phyloP scores from a whole-genome alignment of 2,888 invertebrate species.

The Caenorhabditis doughertyi region DNA sequence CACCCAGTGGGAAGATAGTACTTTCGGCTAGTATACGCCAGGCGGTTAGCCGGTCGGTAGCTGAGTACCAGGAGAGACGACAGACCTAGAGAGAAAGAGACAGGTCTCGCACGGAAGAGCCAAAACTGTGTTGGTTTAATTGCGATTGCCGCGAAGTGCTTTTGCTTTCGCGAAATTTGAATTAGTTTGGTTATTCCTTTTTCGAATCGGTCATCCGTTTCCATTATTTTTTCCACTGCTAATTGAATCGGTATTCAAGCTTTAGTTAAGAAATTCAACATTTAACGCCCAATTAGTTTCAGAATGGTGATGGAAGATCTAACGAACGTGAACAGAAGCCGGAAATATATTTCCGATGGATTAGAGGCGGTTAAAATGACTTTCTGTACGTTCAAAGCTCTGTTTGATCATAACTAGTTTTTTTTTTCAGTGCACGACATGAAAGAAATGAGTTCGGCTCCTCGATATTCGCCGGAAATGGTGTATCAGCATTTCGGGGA shows the following conservation, averaged over 20 bases:
- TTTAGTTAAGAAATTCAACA: too few relatives aligned
- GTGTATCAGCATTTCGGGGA: constrained; percentile 95
- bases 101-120: constrained; percentile 49
- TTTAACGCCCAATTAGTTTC: constrained; percentile 6
- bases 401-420: background rate
- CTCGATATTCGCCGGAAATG: constrained; percentile 87
- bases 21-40: background rate
- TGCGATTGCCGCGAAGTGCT: constrained; percentile 23
- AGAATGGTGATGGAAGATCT: constrained; percentile 66
- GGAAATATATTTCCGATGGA: constrained; percentile 70
- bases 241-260: background rate
- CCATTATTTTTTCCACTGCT: background rate
- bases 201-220: background rate
- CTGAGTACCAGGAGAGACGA: background rate
- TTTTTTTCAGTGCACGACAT: constrained; percentile 67
- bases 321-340: constrained; percentile 20
- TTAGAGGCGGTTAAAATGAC: constrained; percentile 71
- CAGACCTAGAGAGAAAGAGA: background rate
- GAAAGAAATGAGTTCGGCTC: constrained; percentile 64
- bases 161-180: constrained; percentile 30
- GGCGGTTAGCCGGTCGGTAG: background rate
- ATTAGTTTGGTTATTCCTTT: background rate
- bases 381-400: constrained; percentile 69
- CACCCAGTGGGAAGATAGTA: constrained; percentile 9
- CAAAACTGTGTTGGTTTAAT: constrained; percentile 28